phyloP scores from a whole-genome alignment of 2,113 vertebrate genomes.

The Guaruba guarouba region DNA sequence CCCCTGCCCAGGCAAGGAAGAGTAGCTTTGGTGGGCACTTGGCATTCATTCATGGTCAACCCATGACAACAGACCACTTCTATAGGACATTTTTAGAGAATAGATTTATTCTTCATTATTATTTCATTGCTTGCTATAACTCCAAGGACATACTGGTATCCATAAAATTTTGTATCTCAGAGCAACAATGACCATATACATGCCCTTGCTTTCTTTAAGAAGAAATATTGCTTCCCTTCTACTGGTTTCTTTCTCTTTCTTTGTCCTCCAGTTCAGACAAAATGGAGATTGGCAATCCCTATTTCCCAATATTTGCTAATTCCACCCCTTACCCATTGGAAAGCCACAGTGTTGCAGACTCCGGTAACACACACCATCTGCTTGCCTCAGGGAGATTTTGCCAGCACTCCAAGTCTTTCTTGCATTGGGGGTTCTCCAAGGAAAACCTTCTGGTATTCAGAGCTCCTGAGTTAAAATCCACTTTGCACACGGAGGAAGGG shows the following conservation, averaged over 20 bases:
- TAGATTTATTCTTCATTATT: background rate
- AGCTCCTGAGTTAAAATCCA: background rate
- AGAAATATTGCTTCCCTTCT: background rate
- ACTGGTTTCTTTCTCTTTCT: background rate
- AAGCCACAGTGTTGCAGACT: background rate
- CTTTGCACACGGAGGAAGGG: background rate
- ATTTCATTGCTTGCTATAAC: background rate
- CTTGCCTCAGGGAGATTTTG: background rate
- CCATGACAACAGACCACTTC: background rate
- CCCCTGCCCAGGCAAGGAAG: background rate
- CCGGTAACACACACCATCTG: background rate
- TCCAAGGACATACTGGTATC: background rate
- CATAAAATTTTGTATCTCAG: background rate
- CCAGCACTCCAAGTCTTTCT: background rate
- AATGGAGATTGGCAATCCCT: background rate
- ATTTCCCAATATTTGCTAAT: background rate
- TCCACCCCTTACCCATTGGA: background rate
- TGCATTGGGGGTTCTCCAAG: background rate
- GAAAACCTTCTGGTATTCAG: background rate
- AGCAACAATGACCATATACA: background rate
- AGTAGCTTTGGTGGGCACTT: background rate
- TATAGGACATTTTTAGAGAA: background rate
- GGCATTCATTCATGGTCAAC: background rate
- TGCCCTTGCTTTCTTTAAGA: background rate
- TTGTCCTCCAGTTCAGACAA: background rate